Percentiles rank a stretch among this genome's conserved stretches.
These are phyloP conservation scores for Pseudococcus viburni DNA, from an alignment of 2,888 invertebrate genomes.

Conservation along the genomic window DNA sequence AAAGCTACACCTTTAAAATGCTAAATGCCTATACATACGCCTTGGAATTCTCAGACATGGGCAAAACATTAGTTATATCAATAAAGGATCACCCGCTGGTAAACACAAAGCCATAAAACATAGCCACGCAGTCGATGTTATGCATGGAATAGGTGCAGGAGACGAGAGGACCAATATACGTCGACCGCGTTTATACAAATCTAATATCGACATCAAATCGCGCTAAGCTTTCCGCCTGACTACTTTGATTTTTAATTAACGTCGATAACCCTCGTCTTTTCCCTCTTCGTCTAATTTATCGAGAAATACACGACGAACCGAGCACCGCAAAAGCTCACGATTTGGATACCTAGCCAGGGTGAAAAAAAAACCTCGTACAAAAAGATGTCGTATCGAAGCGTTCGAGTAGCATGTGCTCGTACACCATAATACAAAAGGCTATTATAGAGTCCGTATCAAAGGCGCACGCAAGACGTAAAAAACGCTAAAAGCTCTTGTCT, in stretches of 20 bases:
- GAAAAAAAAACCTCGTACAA: background rate
- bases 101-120: constrained; percentile 47
- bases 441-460: constrained; percentile 20
- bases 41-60: constrained; percentile 27
- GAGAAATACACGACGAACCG: too few relatives aligned
- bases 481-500: constrained; percentile 52
- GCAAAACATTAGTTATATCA: constrained; percentile 46
- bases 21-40: constrained; percentile 23
- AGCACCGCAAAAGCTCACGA: too few relatives aligned
- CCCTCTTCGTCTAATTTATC: too few relatives aligned
- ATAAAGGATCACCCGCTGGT: constrained; percentile 47
- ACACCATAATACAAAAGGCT: background rate
- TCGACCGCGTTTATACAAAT: background rate
- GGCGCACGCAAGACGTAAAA: constrained; percentile 28
- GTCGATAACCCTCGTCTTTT: background rate
- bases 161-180: background rate
- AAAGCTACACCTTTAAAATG: constrained; percentile 16
- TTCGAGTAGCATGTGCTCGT: constrained; percentile 40
- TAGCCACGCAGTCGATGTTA: background rate
- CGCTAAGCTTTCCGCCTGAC: constrained; percentile 17
- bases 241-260: constrained; percentile 52
- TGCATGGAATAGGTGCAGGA: background rate
- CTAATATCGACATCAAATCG: constrained; percentile 16
- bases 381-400: constrained; percentile 3
- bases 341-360: too few relatives aligned